Evolutionary conservation across 2,113 vertebrate species (phyloP).

Genomic region (Lagopus leucura): DNA sequence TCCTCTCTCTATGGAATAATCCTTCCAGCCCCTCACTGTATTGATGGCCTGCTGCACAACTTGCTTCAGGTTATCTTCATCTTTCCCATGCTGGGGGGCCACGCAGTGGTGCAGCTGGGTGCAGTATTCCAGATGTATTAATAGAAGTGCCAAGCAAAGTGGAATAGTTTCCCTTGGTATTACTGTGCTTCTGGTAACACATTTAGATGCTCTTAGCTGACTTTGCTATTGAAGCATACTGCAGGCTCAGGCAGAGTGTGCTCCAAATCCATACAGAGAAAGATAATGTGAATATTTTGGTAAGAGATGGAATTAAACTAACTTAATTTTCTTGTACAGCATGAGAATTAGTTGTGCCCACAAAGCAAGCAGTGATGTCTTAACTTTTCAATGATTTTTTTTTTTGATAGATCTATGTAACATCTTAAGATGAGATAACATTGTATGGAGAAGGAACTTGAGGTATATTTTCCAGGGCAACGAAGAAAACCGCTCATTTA

Average conservation of each 20-base stretch:
- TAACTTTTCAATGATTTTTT: background rate
- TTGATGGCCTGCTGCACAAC: background rate
- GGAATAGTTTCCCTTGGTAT: background rate
- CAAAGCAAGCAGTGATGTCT: background rate
- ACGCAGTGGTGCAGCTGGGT: background rate
- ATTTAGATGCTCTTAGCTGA: background rate
- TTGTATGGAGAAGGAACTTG: background rate
- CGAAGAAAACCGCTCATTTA: background rate
- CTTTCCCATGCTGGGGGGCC: fast-evolving
- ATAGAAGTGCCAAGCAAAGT: background rate
- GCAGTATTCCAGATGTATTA: background rate
- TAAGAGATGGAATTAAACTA: background rate
- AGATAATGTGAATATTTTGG: fast-evolving
- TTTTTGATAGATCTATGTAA: background rate
- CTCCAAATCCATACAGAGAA: background rate
- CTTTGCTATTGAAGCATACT: background rate
- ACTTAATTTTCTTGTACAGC: background rate
- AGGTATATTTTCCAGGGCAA: background rate
- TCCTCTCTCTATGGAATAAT: background rate
- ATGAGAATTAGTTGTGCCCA: background rate
- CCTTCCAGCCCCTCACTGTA: background rate
- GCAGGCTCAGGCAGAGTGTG: background rate
- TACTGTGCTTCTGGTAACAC: background rate
- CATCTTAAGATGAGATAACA: background rate
- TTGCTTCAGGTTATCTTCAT: background rate